These are phyloP conservation scores for Drosophila pallidifrons DNA, from an alignment of 1,140 invertebrate genomes.

Conservation along the genomic window DNA sequence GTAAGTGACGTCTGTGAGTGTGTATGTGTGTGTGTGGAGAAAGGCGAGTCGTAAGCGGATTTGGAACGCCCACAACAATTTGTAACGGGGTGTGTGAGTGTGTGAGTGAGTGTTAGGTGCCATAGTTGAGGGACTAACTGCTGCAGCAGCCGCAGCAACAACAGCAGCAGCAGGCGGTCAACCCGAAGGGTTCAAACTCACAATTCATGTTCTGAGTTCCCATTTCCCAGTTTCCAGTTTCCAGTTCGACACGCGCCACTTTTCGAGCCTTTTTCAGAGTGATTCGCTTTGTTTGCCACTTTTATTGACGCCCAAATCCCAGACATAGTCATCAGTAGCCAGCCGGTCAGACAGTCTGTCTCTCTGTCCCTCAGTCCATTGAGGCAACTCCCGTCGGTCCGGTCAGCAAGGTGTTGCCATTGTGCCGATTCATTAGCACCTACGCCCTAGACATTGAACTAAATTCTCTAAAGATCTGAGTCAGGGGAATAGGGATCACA, in stretches of 20 bases:
- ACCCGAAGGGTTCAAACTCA: constrained; percentile 46
- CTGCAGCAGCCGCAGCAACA: constrained; percentile 35
- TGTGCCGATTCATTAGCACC: constrained; percentile 54
- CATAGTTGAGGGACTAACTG: constrained; percentile 32
- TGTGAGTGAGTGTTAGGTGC: constrained; percentile 54
- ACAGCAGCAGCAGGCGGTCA: constrained; percentile 49
- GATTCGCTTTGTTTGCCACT: constrained; percentile 61
- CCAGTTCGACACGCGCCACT: constrained; percentile 53
- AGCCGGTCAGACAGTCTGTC: constrained; percentile 1
- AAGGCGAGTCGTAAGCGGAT: constrained; percentile 76
- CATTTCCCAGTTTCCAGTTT: neutral
- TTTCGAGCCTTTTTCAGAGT: constrained; percentile 53
- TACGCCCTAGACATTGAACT: constrained; percentile 26
- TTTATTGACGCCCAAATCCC: constrained; percentile 72
- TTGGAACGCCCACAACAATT: constrained; percentile 84
- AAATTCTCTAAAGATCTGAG: constrained; percentile 1
- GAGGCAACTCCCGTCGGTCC: constrained; percentile 2
- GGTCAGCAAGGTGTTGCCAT: constrained; percentile 60
- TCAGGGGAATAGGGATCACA: constrained; percentile 6
- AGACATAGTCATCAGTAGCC: constrained; percentile 43
- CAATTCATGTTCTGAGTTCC: constrained; percentile 18
- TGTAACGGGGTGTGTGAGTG: constrained; percentile 65
- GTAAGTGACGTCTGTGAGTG: neutral
- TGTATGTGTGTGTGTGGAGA: constrained; percentile 21
- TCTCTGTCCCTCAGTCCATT: neutral